Evolutionary conservation across 1,140 invertebrate genomes (phyloP).

Genomic region (Lethocerus indicus): DNA sequence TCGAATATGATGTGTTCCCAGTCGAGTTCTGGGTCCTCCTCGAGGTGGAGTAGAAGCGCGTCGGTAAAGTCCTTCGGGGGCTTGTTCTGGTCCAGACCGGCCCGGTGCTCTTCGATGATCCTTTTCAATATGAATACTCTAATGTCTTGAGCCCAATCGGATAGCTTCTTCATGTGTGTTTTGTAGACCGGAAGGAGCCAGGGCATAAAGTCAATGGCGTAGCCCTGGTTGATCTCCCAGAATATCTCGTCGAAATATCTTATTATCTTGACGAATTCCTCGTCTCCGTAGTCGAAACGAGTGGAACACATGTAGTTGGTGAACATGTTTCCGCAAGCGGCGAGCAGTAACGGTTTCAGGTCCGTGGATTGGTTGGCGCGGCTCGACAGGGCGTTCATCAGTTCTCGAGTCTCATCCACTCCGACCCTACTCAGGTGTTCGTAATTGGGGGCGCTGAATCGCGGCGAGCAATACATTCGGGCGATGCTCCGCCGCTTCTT

Average conservation of each 20-base stretch:
- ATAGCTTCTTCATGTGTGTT: slow-evolving; percentile 46
- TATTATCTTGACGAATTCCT: slow-evolving; percentile 43
- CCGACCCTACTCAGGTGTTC: slow-evolving; percentile 44
- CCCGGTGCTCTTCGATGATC: slow-evolving; percentile 36
- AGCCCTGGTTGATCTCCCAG: slow-evolving; percentile 78
- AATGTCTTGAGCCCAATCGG: slow-evolving; percentile 46
- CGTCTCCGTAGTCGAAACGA: slow-evolving; percentile 46
- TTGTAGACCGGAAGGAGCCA: slow-evolving; percentile 56
- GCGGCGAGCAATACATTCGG: slow-evolving; percentile 46
- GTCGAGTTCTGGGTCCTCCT: slow-evolving; percentile 43
- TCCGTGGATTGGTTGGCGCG: slow-evolving; percentile 7
- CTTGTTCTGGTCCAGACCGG: slow-evolving; percentile 12
- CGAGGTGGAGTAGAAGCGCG: slow-evolving; percentile 45
- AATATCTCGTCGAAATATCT: slow-evolving; percentile 70
- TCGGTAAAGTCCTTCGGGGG: slow-evolving; percentile 59
- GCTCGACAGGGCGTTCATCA: slow-evolving; percentile 31
- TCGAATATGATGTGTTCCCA: slow-evolving; percentile 32
- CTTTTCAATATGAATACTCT: slow-evolving; percentile 54
- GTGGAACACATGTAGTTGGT: slow-evolving; percentile 33
- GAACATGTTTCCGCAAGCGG: slow-evolving; percentile 54
- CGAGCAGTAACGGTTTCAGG: slow-evolving; percentile 18
- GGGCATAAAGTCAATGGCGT: slow-evolving; percentile 74
- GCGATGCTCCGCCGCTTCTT: slow-evolving; percentile 52
- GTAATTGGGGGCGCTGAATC: slow-evolving; percentile 48
- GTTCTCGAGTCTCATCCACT: slow-evolving; percentile 34